These are phyloP conservation scores for Aurelia sp. DNA, from an alignment of 30 jellyfish, hydroid and myxozoan genomes.

Conservation along the genomic window DNA sequence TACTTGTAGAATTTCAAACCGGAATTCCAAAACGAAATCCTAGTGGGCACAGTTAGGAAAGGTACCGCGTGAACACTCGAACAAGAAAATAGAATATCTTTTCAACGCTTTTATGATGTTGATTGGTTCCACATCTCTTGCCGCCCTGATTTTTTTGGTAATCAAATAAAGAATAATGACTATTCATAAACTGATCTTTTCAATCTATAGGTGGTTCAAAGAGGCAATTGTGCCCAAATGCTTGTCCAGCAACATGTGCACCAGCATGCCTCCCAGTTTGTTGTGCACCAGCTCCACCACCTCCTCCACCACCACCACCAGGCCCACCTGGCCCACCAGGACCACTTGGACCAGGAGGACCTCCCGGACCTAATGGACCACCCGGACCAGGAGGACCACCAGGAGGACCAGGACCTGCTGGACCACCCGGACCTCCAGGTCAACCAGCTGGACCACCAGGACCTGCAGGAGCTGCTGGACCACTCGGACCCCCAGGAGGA, in stretches of 20 bases:
- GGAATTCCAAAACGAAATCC: too few species aligned
- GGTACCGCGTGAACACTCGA: too few species aligned
- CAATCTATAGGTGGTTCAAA: slow-evolving; percentile 43
- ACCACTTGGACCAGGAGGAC: slow-evolving; percentile 99
- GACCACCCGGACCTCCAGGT: slow-evolving; percentile 99
- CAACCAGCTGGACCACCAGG: slow-evolving; percentile 98
- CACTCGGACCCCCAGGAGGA: slow-evolving; percentile 99
- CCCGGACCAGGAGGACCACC: slow-evolving; percentile 99
- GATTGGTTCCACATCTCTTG: too few species aligned
- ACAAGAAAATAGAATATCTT: too few species aligned
- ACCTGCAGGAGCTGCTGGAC: slow-evolving; percentile 98
- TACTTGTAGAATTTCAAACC: too few species aligned
- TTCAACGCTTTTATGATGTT: too few species aligned
- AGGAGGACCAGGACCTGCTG: slow-evolving; percentile 98
- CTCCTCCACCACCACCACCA: slow-evolving; percentile 99
- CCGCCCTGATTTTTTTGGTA: too few species aligned
- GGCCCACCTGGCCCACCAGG: slow-evolving; percentile 99
- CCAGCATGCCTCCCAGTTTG: slow-evolving; percentile 78
- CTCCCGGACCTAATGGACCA: slow-evolving; percentile 99
- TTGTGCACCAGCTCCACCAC: slow-evolving; percentile 86
- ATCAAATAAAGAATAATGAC: too few species aligned
- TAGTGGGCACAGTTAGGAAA: too few species aligned
- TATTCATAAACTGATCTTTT: too few species aligned
- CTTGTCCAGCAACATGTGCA: slow-evolving; percentile 96
- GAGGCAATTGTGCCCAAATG: slow-evolving; percentile 70